phyloP scores from a whole-genome alignment of 2,113 vertebrate species.

The Hylia prasina region DNA sequence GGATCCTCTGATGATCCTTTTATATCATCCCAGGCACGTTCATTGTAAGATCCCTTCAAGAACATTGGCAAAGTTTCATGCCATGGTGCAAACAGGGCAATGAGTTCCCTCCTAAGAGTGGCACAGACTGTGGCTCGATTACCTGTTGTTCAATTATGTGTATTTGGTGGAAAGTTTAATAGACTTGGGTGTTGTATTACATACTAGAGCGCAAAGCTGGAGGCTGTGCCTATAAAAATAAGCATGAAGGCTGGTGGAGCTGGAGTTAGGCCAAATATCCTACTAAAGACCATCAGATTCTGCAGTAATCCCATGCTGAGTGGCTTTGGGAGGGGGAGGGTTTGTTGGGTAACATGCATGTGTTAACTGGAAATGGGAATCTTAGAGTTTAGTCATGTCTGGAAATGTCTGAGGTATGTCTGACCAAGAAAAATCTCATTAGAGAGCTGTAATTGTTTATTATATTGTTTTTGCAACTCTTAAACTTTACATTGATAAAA shows the following conservation, averaged over 20 bases:
- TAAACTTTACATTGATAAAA: neutral
- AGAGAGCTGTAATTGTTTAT: neutral
- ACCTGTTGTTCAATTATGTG: conserved; percentile 14
- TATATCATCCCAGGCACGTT: neutral
- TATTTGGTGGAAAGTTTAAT: conserved; percentile 18
- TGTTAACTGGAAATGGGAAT: conserved; percentile 45
- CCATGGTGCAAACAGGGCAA: neutral
- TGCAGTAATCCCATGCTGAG: conserved; percentile 6
- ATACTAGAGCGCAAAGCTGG: neutral
- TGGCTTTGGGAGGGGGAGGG: neutral
- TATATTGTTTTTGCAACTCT: neutral
- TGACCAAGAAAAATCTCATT: conserved; percentile 17
- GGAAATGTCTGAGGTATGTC: conserved; percentile 14
- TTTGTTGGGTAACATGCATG: neutral
- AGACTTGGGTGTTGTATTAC: conserved; percentile 33
- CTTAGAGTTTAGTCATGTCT: conserved; percentile 37
- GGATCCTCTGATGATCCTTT: neutral
- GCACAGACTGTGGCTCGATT: neutral
- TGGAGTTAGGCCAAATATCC: conserved; percentile 14
- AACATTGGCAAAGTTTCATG: neutral
- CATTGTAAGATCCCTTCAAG: neutral
- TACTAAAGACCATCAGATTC: conserved; percentile 16
- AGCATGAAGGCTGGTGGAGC: neutral
- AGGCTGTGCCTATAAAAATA: conserved; percentile 56
- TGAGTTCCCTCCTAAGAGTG: neutral